Base-by-base conservation (phyloP, 1,140 invertebrate species). In the Drosophila oshimai region DNA sequence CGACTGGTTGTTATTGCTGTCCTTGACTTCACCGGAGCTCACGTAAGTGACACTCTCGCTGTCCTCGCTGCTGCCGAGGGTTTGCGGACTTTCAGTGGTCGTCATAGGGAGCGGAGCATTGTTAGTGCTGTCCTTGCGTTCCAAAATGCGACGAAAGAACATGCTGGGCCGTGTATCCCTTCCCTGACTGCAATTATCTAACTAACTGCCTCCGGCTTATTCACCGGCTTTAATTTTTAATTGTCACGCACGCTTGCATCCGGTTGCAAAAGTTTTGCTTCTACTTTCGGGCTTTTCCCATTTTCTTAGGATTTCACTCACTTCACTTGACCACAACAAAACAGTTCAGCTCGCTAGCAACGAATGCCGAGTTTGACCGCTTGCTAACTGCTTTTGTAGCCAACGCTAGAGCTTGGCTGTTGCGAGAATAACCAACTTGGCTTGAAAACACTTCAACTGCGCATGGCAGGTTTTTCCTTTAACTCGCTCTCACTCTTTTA, bases 141-240 rank as follows among this genome's bases (percentile, higher is more conserved):
- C 74, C 17, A 90, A 76, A 72, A 90, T 74, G 17, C 80, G 74
- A 36, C 88, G 80, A 73, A 89, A 89, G 58, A 90, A 88, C 88
- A 90, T 89, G 7, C 31, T 62, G 34, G 7, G 37, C 29, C 6
- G 49, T 17, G 49, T 17, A 6, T n/a, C 15, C 17, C 22, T 6
- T 42, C 22, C 33, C 22, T 6, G 4, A 17, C 18, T 65, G 31
- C 41, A 64, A 75, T 65, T 73, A 62, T 87, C 75, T 76, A 57
- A 65, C 54, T 46, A 61, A 36, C 37, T 64, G 26, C 5, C 57
- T 37, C n/a, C 22, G 29, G 33, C 17, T 57, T 51, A 51, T 61
- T 76, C 54, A 74, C 57, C 55, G 29, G 13, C 51, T 72, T 62
- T 86, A 78, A 89, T 79, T 76, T 49, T 50, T 57, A 67, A 58